Base-by-base conservation (phyloP, 1,140 invertebrate genomes). In the Archivesica marissinica region DNA sequence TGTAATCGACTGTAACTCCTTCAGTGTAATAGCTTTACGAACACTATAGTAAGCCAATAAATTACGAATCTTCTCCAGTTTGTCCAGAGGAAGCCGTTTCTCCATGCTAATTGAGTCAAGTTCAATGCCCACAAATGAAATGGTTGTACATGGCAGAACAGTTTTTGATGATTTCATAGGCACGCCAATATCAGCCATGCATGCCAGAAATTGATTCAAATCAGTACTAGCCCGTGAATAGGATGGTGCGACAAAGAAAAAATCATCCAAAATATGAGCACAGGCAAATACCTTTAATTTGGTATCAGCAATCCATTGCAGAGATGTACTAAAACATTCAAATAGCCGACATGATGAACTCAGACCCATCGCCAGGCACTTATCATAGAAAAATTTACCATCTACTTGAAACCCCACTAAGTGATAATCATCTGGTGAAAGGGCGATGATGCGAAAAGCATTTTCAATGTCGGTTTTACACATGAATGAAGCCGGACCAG, bases 261-360 rank as follows among this genome's bases (percentile, higher is more conserved):
- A 85, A 64, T 85, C 86, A 82, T 88, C 82, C 28, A 79, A 25
- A 17, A 79, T 52, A 61, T 88, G 84, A 41, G 81, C 75, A 39
- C 44, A n/a, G n/a, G n/a, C n/a, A n/a, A n/a, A n/a, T n/a, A n/a
- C n/a, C n/a, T n/a, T n/a, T n/a, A n/a, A n/a, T n/a, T n/a, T n/a
- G n/a, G n/a, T n/a, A n/a, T n/a, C n/a, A n/a, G n/a, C n/a, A n/a
- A n/a, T n/a, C n/a, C n/a, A n/a, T n/a, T n/a, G n/a, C n/a, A n/a
- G n/a, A n/a, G n/a, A n/a, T 17, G 81, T 66, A 30, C 72, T 78
- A 41, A 87, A 85, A 56, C 75, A 30, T 68, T 87, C 85, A 85
- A 88, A 87, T 30, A 85, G 54, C 6, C 47, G 17, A 70, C 85
- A 88, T 35, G 75, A 76, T 74, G 20, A 72, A 59, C 23, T 47